A percentile compares a stretch with the other conserved stretches of the same genome.
phyloP scores from a whole-genome alignment of 2,888 invertebrate species.

The Tromatobia lineatoria region DNA sequence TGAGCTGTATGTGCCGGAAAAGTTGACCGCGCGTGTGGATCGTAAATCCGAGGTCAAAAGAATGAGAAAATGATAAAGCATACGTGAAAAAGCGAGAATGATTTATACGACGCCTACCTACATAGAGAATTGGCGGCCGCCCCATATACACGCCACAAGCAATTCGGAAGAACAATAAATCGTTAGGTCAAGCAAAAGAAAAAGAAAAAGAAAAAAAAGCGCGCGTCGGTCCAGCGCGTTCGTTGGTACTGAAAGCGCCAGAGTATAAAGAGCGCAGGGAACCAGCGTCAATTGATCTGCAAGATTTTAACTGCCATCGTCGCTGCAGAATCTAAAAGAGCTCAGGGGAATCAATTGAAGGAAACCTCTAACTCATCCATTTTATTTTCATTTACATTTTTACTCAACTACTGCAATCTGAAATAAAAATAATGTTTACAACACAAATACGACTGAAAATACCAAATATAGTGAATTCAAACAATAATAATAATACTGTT shows the following conservation, averaged over 20 bases:
- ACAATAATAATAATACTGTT: too few species aligned
- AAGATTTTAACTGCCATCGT: constrained; percentile 75
- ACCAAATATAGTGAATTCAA: too few species aligned
- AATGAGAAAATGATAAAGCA: constrained; percentile 35
- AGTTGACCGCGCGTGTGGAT: constrained; percentile 8
- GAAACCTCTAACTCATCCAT: neutral
- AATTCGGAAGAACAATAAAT: constrained; percentile 70
- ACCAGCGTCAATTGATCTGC: constrained; percentile 74
- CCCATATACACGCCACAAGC: constrained; percentile 59
- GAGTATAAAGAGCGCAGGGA: constrained; percentile 58
- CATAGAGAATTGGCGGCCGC: constrained; percentile 69
- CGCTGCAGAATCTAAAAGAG: constrained; percentile 63
- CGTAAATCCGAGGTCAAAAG: constrained; percentile 33
- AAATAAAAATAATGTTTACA: too few species aligned
- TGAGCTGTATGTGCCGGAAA: constrained; percentile 17
- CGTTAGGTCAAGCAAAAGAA: constrained; percentile 38
- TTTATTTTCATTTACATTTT: neutral
- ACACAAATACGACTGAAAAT: too few species aligned
- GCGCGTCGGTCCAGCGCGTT: constrained; percentile 36
- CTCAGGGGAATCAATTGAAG: neutral
- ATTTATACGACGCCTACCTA: constrained; percentile 69
- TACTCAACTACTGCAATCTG: too few species aligned
- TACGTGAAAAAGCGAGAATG: constrained; percentile 37
- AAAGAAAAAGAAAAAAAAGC: constrained; percentile 54
- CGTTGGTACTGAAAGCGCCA: constrained; percentile 49